These are phyloP conservation scores for Anoncus sp. DNA, from an alignment of 2,888 invertebrate species.

Conservation along the genomic window DNA sequence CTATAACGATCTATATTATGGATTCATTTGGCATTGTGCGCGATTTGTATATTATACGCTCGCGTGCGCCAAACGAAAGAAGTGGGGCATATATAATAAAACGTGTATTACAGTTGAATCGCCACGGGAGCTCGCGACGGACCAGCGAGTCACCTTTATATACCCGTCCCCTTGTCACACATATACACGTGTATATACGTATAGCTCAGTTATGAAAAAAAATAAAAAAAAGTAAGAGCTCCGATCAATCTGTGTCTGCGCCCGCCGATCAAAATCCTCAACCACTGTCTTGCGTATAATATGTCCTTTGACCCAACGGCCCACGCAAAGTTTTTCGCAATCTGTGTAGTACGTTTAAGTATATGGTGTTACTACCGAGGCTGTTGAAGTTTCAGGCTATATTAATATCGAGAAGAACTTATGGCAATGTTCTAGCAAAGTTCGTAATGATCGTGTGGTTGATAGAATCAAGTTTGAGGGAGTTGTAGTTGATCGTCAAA, in stretches of 20 bases:
- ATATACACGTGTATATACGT: not conserved
- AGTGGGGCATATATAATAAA: constrained; percentile 46
- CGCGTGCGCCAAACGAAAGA: constrained; percentile 38
- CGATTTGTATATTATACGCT: constrained; percentile 33
- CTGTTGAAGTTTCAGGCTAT: constrained; percentile 26
- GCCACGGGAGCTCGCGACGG: constrained; percentile 41
- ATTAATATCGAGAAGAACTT: constrained; percentile 32
- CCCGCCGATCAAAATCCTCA: constrained; percentile 54
- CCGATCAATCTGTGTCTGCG: constrained; percentile 50
- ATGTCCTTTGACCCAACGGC: constrained; percentile 43
- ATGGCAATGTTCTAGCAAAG: not conserved
- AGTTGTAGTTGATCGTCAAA: constrained; percentile 6
- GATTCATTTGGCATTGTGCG: constrained; percentile 44
- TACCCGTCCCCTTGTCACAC: constrained; percentile 5
- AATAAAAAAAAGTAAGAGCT: constrained; percentile 32
- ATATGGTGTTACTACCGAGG: not conserved
- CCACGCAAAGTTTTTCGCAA: constrained; percentile 44
- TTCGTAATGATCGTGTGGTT: constrained; percentile 4
- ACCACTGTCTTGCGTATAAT: constrained; percentile 22
- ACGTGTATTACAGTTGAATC: constrained; percentile 51
- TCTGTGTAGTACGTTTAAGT: not conserved
- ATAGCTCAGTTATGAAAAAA: constrained; percentile 13
- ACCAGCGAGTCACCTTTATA: constrained; percentile 4
- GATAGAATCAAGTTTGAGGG: constrained; percentile 15
- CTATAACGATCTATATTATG: constrained; percentile 34